These are phyloP conservation scores for Ctenosaura bakeri DNA, from an alignment of 2,797 vertebrate genomes.

Conservation along the genomic window DNA sequence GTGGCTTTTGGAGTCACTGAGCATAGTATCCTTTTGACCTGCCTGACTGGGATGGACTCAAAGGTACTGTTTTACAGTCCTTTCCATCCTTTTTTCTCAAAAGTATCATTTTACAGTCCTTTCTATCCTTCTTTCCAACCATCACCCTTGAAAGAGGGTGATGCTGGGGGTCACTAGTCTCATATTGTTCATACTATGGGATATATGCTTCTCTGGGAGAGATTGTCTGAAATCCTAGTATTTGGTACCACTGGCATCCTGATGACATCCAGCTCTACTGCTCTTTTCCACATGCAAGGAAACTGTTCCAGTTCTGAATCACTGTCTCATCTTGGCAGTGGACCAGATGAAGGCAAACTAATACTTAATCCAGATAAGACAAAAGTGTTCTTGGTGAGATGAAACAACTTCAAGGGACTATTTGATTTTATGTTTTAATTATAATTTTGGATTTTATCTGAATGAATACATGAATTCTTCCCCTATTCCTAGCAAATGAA, in stretches of 20 bases:
- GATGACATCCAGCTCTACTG: neutral
- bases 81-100: neutral
- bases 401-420: no score
- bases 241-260: neutral
- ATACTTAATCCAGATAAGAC: neutral
- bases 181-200: neutral
- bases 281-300: neutral
- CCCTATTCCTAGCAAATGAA: neutral
- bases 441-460: neutral
- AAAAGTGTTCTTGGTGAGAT: neutral
- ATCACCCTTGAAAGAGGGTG: no score
- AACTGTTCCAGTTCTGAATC: neutral
- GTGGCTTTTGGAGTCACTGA: neutral
- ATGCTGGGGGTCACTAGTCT: neutral
- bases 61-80: neutral
- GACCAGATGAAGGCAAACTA: neutral
- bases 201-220: neutral
- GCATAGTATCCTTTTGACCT: no score
- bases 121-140: neutral
- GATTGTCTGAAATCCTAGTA: no score
- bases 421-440: neutral
- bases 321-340: neutral
- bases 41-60: neutral
- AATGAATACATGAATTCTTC: neutral
- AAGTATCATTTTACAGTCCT: neutral